Evolutionary conservation across 2,888 invertebrate species (phyloP), one percentile per base, ranked within the genome.

Genomic region (Creontiades dilutus): DNA sequence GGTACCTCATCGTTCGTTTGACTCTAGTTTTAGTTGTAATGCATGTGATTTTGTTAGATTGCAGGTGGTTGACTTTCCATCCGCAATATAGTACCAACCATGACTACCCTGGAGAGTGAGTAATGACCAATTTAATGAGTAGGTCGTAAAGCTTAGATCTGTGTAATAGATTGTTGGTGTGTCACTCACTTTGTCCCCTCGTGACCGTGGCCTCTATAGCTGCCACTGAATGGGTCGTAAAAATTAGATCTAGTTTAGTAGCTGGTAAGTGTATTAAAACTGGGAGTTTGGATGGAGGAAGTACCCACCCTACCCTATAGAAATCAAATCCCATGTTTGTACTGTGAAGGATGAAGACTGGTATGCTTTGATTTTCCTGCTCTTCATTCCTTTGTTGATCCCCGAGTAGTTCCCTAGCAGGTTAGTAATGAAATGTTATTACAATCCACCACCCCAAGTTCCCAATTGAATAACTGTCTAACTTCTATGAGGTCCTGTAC

Each of bases 81-180:
- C 55, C 61, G 37, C 28, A 61, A 52, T 27, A 61, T 57, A 37
- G 55, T 19, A 57, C 61, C 85, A 28, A 85, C 37, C 19, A 85
- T 85, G 85, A 85, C 85, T 61, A 85, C 85, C 27, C 28, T 85
- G 85, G 85, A 85, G 85, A 85, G 85, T 85, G 85, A 85, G 85
- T 85, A 85, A 61, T 23, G 14, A 57, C n/a, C 11, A 57, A n/a
- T 37, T 61, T 37, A 48, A 37, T 28, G 57, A 85, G 85, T 85
- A 85, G 85, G 37, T 57, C 16, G 57, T 85, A 37, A 37, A 37
- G 23, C 85, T 57, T 85, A 85, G 85, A 57, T 57, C 12, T 28
- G 61, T 37, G 46, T 68, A 78, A 19, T 78, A 78, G 19, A 19
- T n/a, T 28, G 37, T 61, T 85, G 85, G 57, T 85, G 61, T 85